A percentile compares a stretch with the other conserved stretches of the same genome.
Conservation (phyloP, 2,888 invertebrate species). For the Nomada lathburiana region DNA sequence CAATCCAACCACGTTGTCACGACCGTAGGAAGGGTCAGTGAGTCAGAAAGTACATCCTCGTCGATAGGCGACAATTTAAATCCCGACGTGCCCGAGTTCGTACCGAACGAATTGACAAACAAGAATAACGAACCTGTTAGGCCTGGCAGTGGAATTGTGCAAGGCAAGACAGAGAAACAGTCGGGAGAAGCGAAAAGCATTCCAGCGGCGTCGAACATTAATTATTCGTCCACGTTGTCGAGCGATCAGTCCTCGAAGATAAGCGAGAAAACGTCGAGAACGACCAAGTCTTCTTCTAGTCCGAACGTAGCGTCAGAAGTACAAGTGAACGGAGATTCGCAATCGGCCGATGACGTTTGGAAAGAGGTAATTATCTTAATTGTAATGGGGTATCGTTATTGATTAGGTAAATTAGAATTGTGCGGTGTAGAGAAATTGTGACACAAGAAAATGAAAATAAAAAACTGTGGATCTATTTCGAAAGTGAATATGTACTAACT, state of each 20-base stretch:
- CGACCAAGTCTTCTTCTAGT: conserved; percentile 34
- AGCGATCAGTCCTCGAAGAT: conserved; percentile 15
- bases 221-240: conserved; percentile 19
- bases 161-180: conserved; percentile 11
- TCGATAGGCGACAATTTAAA: conserved; percentile 88
- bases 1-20: conserved; percentile 79
- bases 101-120: conserved; percentile 86
- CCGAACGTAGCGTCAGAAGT: conserved; percentile 30
- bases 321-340: conserved; percentile 72
- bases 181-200: conserved; percentile 76
- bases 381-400: not conserved
- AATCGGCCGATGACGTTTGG: conserved; percentile 85
- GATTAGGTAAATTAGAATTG: conserved; percentile 24
- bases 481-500: conserved; percentile 6
- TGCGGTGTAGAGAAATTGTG: not conserved
- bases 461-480: not conserved
- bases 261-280: conserved; percentile 14
- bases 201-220: conserved; percentile 34
- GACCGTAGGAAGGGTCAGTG: conserved; percentile 70
- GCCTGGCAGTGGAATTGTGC: conserved; percentile 64
- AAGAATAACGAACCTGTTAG: conserved; percentile 48
- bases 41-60: conserved; percentile 76
- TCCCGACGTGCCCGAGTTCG: conserved; percentile 94
- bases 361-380: conserved; percentile 84
- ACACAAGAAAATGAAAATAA: not conserved